Base-by-base conservation (phyloP, 1,140 invertebrate species). In the Mylabris phalerata region DNA sequence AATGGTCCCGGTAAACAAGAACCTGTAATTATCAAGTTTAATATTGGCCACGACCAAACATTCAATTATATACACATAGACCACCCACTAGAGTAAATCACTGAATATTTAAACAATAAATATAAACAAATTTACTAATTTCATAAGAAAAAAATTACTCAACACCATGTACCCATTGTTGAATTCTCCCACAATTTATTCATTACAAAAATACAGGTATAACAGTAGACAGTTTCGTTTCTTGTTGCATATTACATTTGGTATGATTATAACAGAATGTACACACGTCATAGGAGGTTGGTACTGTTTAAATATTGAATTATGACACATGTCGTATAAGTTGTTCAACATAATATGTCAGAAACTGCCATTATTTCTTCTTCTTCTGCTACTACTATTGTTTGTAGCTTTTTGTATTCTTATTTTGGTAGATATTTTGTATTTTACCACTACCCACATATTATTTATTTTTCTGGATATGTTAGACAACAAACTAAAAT, bases 1-100 rank as follows among this genome's bases (percentile, higher is more conserved):
- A 58, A 66, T 55, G 61, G 48, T 52, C 32, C 61, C 59, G 55
- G 61, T 63, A 61, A 61, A 57, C 55, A 67, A 50, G 61, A 55
- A 67, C 65, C 67, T 61, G 63, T 67, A 69, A 69, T 69, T 69
- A 69, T 69, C 67, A 60, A 46, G 56, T 64, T 69, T 67, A 66
- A 62, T 66, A 64, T 52, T 44, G 58, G 49, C 40, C 55, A 64
- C 52, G 62, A 67, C 60, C 65, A 63, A 69, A 69, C 63, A 69
- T 69, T 69, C 67, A 69, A 67, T 69, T 67, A 67, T 57, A 60
- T 55, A 32, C 32, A 32, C 32, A 32, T 32, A 60, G 67, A 69
- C 67, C 67, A 69, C 67, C 67, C 67, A 69, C 62, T 60, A 61
- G 62, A 67, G 63, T 69, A 67, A 69, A 69, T 67, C 67, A 69